Percentiles rank a stretch among this genome's conserved stretches.
Evolutionary conservation across 2,888 invertebrate genomes (phyloP).

Genomic region (Ectemnius lituratus): DNA sequence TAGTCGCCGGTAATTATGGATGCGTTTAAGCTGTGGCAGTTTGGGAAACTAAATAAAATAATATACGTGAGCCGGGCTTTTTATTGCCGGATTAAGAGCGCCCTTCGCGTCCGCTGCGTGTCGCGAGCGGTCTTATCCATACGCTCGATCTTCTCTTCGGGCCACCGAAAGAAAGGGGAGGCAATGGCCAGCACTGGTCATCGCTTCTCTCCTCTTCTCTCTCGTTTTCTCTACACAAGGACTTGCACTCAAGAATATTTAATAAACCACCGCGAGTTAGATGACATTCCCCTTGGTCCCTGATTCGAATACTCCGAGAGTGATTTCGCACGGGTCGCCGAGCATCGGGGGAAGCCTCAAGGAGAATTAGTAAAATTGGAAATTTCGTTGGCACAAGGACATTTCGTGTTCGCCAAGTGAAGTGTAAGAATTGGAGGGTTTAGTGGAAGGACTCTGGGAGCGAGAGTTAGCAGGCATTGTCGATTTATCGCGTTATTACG

Average conservation of each 20-base stretch:
- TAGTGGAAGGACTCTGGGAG: not conserved
- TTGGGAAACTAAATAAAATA: conserved; percentile 77
- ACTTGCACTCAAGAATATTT: conserved; percentile 52
- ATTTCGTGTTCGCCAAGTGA: no score
- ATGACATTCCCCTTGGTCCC: conserved; percentile 19
- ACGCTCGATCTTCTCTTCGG: conserved; percentile 62
- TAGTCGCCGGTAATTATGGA: conserved; percentile 76
- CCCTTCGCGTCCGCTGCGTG: conserved; percentile 64
- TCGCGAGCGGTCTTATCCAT: conserved; percentile 66
- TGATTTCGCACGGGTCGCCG: no score
- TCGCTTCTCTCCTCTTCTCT: conserved; percentile 30
- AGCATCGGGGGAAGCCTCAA: no score
- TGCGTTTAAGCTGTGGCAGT: conserved; percentile 76
- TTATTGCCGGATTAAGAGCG: conserved; percentile 75
- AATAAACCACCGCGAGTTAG: conserved; percentile 44
- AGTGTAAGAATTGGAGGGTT: conserved; percentile 9
- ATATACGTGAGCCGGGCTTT: conserved; percentile 76
- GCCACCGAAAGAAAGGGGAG: conserved; percentile 20
- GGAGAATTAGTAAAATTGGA: no score
- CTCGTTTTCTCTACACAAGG: not conserved
- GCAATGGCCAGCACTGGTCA: conserved; percentile 52
- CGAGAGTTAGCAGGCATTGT: conserved; percentile 43
- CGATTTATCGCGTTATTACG: conserved; percentile 46
- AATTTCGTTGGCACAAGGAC: no score
- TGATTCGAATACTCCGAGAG: not conserved